Percentiles rank a stretch among this genome's conserved stretches.
These are phyloP conservation scores for Drosophila sp. DNA, from an alignment of 1,140 invertebrate genomes.

Conservation along the genomic window DNA sequence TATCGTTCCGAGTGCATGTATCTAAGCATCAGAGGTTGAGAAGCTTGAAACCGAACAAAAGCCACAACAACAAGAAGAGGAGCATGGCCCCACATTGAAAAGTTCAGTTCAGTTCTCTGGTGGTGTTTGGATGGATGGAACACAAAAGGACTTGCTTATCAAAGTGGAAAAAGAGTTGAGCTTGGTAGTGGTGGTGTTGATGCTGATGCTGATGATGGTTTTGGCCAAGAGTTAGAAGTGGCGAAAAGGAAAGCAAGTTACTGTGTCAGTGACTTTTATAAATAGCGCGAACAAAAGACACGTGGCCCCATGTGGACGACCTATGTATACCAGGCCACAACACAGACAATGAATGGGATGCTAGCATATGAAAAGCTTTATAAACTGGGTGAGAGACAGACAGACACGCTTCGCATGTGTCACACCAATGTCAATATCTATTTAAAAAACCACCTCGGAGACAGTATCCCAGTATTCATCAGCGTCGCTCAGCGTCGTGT, in stretches of 20 bases:
- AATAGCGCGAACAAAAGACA: slow-evolving; percentile 77
- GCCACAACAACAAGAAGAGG: slow-evolving; percentile 55
- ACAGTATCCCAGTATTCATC: slow-evolving; percentile 1
- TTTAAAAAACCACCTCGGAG: slow-evolving; percentile 55
- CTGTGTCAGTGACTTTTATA: slow-evolving; percentile 80
- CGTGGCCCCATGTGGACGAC: slow-evolving; percentile 44
- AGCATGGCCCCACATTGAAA: slow-evolving; percentile 52
- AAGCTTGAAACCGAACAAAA: slow-evolving; percentile 51
- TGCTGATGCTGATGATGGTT: too few relatives aligned
- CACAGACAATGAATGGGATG: slow-evolving; percentile 42
- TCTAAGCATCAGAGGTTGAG: slow-evolving; percentile 48
- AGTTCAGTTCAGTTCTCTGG: slow-evolving; percentile 30
- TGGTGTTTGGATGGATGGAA: slow-evolving; percentile 30
- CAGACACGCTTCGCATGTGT: slow-evolving; percentile 23
- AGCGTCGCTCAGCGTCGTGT: slow-evolving; percentile 5
- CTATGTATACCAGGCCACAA: slow-evolving; percentile 18
- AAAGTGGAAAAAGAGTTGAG: slow-evolving; percentile 78
- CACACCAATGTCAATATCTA: slow-evolving; percentile 72
- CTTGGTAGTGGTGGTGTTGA: neutral
- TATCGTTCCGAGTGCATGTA: slow-evolving; percentile 61
- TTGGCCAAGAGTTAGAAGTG: slow-evolving; percentile 65
- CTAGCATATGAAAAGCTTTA: slow-evolving; percentile 17
- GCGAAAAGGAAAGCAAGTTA: slow-evolving; percentile 72
- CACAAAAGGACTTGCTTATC: slow-evolving; percentile 77
- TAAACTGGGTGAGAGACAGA: slow-evolving; percentile 9